phyloP scores from a whole-genome alignment of 2,888 invertebrate genomes.

The Pseudanteris insignis region DNA sequence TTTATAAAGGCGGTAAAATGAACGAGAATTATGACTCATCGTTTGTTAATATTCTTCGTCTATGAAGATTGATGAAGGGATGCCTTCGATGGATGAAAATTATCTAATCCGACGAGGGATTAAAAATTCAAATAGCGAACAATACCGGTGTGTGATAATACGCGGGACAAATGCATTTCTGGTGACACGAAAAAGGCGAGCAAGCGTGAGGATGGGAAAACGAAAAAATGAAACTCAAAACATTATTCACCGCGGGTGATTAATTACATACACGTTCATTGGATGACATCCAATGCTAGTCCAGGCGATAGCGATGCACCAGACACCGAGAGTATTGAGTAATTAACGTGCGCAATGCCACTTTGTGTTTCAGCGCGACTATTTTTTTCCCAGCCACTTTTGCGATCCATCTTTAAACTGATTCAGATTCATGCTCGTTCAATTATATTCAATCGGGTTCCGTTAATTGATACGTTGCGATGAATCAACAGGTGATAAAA shows the following conservation, averaged over 20 bases:
- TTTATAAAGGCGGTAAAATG: no score
- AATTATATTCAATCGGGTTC: no score
- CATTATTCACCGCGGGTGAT: slow-evolving; percentile 40
- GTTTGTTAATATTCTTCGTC: no score
- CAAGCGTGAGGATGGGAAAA: not conserved
- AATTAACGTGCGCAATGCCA: slow-evolving; percentile 36
- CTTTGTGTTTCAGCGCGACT: slow-evolving; percentile 29
- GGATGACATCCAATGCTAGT: slow-evolving; percentile 39
- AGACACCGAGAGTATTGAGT: slow-evolving; percentile 33
- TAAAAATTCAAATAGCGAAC: slow-evolving; percentile 12
- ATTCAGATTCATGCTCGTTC: no score
- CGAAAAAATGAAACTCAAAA: slow-evolving; percentile 32
- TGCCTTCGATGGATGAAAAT: slow-evolving; percentile 21
- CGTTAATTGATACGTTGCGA: no score
- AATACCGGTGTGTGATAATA: slow-evolving; percentile 20
- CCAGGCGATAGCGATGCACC: slow-evolving; percentile 37
- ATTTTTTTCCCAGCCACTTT: slow-evolving; percentile 19
- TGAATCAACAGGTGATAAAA: no score
- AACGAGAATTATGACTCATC: no score
- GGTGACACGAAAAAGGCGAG: slow-evolving; percentile 8
- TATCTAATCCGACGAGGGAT: slow-evolving; percentile 10
- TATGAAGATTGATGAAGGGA: slow-evolving; percentile 17
- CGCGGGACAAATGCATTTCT: slow-evolving; percentile 18
- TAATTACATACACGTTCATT: slow-evolving; percentile 41
- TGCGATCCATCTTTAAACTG: slow-evolving; percentile 6